Evolutionary conservation across 1,140 invertebrate species (phyloP).

Genomic region (Microplitis mediator): DNA sequence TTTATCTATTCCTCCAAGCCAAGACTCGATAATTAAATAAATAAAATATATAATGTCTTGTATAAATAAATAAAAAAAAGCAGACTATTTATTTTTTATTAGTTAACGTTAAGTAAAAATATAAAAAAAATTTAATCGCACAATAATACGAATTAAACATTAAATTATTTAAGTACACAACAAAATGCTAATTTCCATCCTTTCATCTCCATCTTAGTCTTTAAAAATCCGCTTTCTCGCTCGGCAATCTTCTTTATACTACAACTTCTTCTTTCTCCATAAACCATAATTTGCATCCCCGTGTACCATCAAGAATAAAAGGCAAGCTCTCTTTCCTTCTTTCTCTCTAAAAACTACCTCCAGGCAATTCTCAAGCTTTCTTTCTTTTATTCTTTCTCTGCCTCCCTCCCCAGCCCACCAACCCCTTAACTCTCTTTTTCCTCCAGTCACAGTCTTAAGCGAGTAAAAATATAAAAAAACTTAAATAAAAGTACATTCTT

Average conservation of each 20-base stretch:
- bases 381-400: constrained; percentile 6
- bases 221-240: background rate
- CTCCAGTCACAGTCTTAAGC: no score
- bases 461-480: background rate
- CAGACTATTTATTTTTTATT: no score
- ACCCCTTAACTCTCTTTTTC: background rate
- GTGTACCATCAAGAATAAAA: constrained; percentile 34
- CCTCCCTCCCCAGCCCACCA: constrained; percentile 10
- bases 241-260: constrained; percentile 10
- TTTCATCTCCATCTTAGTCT: background rate
- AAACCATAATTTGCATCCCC: constrained; percentile 29
- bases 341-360: constrained; percentile 17
- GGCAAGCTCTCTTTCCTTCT: constrained; percentile 27
- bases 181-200: background rate
- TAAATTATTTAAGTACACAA: constrained; percentile 2
- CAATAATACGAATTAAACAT: background rate
- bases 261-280: constrained; percentile 11
- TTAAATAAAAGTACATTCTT: constrained; percentile 26
- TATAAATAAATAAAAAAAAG: no score
- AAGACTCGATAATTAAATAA: no score
- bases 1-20: no score
- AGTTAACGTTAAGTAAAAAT: no score
- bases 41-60: no score
- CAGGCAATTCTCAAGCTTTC: constrained; percentile 22
- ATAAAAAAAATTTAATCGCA: background rate